phyloP scores from a whole-genome alignment of 2,113 vertebrate species.

The Neopipo cinnamomea region DNA sequence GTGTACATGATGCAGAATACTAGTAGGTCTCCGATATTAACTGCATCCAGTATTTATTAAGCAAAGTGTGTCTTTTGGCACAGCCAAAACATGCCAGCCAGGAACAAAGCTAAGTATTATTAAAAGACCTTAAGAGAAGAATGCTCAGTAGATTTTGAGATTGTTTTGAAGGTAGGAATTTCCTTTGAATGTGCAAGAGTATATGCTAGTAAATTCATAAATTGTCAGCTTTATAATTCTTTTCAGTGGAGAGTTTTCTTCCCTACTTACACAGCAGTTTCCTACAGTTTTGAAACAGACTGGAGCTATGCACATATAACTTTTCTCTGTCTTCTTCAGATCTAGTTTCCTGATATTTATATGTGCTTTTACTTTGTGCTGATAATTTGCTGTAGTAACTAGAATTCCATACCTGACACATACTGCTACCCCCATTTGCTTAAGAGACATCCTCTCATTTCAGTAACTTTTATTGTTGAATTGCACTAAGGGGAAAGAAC shows the following conservation, averaged over 20 bases:
- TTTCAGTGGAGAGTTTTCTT: neutral
- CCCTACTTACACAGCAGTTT: neutral
- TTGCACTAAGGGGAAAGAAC: neutral
- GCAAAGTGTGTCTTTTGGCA: neutral
- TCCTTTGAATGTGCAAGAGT: neutral
- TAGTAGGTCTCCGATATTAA: neutral
- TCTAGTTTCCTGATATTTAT: neutral
- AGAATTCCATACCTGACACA: neutral
- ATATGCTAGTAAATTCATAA: neutral
- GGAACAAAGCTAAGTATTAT: neutral
- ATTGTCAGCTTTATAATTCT: neutral
- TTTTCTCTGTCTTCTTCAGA: neutral
- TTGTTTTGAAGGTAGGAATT: neutral
- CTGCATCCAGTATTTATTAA: neutral
- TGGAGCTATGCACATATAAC: neutral
- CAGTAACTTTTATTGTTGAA: neutral
- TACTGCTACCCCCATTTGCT: neutral
- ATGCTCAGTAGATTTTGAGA: neutral
- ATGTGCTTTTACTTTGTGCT: neutral
- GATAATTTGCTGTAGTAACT: neutral
- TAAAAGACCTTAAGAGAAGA: neutral
- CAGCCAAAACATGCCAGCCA: neutral
- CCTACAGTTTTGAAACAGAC: neutral
- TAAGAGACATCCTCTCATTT: neutral
- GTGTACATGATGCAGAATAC: neutral